Conservation (phyloP, 1,140 invertebrate genomes). For the Alviniconcha marisindica region DNA sequence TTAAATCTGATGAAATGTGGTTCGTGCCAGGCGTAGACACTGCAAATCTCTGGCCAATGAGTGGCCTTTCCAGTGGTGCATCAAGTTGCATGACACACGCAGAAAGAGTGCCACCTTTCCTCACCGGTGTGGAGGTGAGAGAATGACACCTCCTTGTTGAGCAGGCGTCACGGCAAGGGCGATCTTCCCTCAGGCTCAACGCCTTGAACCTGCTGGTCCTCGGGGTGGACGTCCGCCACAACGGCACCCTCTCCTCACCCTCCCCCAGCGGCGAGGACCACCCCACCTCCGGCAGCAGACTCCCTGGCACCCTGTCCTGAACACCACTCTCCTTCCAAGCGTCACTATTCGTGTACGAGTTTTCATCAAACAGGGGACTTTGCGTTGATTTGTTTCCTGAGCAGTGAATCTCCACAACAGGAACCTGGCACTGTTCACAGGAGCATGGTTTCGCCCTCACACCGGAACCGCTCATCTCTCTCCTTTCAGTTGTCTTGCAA, state of each 20-base stretch:
- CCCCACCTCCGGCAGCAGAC: neutral
- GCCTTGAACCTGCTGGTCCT: neutral
- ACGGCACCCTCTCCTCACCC: neutral
- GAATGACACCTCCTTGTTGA: neutral
- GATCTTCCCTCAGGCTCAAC: neutral
- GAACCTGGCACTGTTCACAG: too few relatives aligned
- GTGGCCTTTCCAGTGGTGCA: too few relatives aligned
- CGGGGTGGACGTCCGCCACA: neutral
- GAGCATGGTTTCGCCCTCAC: too few relatives aligned
- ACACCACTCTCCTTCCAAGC: neutral
- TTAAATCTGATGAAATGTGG: too few relatives aligned
- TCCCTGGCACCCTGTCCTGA: neutral
- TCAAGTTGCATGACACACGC: too few relatives aligned
- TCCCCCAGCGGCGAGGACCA: neutral
- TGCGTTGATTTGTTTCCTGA: too few relatives aligned
- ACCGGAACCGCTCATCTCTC: neutral
- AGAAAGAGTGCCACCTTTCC: too few relatives aligned
- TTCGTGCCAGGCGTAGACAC: too few relatives aligned
- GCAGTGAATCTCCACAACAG: slow-evolving; percentile 25
- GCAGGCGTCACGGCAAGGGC: neutral
- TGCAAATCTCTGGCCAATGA: too few relatives aligned
- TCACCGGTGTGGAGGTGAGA: neutral
- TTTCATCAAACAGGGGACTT: too few relatives aligned
- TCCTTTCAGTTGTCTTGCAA: neutral
- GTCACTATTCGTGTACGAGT: too few relatives aligned